phyloP scores from a whole-genome alignment of 2,797 vertebrate species.

The Allobates femoralis region DNA sequence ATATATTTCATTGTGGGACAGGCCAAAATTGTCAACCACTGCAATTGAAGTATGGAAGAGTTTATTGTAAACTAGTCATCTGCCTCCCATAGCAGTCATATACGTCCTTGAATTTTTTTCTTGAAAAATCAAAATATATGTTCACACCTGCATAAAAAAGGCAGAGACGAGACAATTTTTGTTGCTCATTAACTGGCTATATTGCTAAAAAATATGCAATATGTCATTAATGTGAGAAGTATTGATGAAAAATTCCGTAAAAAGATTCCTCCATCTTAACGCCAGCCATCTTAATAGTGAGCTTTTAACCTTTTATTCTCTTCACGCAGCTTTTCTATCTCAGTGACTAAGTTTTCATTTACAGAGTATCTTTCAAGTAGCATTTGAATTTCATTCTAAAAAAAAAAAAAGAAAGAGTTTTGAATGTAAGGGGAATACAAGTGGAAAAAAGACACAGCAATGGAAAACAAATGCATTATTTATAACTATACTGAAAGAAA shows the following conservation, averaged over 20 bases:
- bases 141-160: not conserved
- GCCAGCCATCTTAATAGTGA: constrained; percentile 83
- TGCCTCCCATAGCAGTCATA: not conserved
- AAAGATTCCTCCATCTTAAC: constrained; percentile 39
- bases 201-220: not conserved
- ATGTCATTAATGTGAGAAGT: not conserved
- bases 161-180: not conserved
- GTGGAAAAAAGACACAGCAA: not conserved
- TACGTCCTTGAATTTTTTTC: not conserved
- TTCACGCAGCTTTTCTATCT: constrained; percentile 91
- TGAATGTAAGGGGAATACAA: not conserved
- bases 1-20: not conserved
- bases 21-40: not conserved
- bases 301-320: constrained; percentile 90
- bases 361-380: constrained; percentile 92
- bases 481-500: constrained; percentile 6
- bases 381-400: constrained; percentile 91
- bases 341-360: constrained; percentile 91
- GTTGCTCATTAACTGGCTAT: not conserved
- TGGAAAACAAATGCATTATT: constrained; percentile 27
- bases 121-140: not conserved
- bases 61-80: not conserved
- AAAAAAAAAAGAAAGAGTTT: constrained; percentile 60
- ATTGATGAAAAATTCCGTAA: constrained; percentile 3
- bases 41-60: not conserved